Base-by-base conservation (phyloP, 2,888 invertebrate species). In the Mycalesis mineus region DNA sequence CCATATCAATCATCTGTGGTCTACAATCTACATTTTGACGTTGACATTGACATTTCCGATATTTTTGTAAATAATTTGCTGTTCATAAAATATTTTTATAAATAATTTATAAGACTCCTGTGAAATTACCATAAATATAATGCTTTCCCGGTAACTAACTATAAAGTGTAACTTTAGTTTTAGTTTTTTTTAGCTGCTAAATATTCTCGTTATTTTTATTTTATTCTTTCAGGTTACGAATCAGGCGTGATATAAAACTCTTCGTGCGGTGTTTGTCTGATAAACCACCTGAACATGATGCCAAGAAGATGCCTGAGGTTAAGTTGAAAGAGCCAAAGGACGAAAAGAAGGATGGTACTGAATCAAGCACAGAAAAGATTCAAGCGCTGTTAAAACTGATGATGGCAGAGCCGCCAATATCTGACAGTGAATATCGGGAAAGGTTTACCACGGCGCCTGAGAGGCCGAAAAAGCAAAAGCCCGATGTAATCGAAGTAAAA, bases 301-400 rank as follows among this genome's bases (percentile, higher is more conserved):
- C 68, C 5, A 82, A 81, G 61, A 82, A 81, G 61, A 17, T 56
- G 15, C 67, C 72, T 7, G 76, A 80, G 63, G 63, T 60, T 36
- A 72, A 72, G 60, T 9, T 62, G 5, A 74, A 67, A 63, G 65
- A 67, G 8, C 55, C 57, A 2, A 66, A 72, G 47, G 57, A 63
- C 17, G 54, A 63, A 45, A 69, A 75, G 8, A 72, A 74, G 36
- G 41, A 51, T 11, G 41, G n/a, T 7, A 69, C 70, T 31, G 77
- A 81, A 2, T 71, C 77, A 13, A 74, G 71, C 36, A 82, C 80
- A 9, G 83, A 86, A 49, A 90, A 85, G 67, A 85, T 90, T 49
- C 88, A 90, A 64, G 77, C 76, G 40, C 71, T 90, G 5, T 63
- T 90, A 0, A 88, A 88, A 66, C 77, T 78, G 42, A 75, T 88